Evolutionary conservation across 2,113 vertebrate genomes (phyloP).

Genomic region (Potamarius usumacintae): DNA sequence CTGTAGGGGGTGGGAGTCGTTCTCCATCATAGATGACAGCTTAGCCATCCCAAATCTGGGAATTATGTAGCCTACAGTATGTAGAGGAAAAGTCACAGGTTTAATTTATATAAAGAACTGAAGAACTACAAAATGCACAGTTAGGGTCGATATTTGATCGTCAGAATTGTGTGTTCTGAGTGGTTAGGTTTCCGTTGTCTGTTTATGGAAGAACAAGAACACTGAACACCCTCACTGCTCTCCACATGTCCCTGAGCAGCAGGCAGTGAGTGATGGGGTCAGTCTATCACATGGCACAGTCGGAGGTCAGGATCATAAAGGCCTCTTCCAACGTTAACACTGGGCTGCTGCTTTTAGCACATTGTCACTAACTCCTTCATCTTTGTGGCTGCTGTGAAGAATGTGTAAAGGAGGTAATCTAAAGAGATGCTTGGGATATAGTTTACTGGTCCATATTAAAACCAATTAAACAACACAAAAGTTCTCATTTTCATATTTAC

Average conservation of each 20-base stretch:
- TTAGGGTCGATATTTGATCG: slow-evolving; percentile 17
- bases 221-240: slow-evolving; percentile 7
- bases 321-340: background rate
- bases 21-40: too few species aligned
- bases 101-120: background rate
- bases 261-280: slow-evolving; percentile 15
- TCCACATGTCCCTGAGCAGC: slow-evolving; percentile 15
- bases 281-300: slow-evolving; percentile 9
- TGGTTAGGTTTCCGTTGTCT: slow-evolving; percentile 8
- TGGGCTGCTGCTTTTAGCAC: background rate
- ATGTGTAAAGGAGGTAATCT: background rate
- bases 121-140: background rate
- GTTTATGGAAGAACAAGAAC: slow-evolving; percentile 34
- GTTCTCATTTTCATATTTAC: too few species aligned
- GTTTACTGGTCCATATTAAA: background rate
- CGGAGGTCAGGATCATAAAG: background rate
- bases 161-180: background rate
- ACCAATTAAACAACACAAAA: background rate
- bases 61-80: background rate
- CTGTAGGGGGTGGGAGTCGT: too few species aligned
- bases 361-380: background rate
- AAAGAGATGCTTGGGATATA: background rate
- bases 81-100: slow-evolving; percentile 12
- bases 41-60: background rate
- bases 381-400: background rate